Evolutionary conservation across 2,888 invertebrate species (phyloP).

Genomic region (Himalopsyche tibetana): DNA sequence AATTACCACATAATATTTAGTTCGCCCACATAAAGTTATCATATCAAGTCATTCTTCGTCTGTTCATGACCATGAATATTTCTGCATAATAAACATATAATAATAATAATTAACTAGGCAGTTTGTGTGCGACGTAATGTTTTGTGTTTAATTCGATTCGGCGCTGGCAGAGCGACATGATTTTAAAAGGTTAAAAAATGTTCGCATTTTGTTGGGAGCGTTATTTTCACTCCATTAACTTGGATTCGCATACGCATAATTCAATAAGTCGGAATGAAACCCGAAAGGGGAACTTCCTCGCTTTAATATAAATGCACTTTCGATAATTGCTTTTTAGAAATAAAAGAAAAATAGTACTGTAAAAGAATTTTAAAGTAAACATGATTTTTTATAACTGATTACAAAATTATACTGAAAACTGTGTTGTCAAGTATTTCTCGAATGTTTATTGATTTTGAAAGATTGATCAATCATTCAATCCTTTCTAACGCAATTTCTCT

Average conservation of each 20-base stretch:
- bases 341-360: too few species aligned
- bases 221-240: background rate
- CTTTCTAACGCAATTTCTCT: too few species aligned
- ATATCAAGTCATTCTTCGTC: too few species aligned
- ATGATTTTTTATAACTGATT: too few species aligned
- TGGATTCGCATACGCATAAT: background rate
- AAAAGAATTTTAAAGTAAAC: too few species aligned
- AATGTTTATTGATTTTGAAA: too few species aligned
- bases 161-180: background rate
- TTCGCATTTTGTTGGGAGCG: background rate
- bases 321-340: background rate
- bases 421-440: too few species aligned
- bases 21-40: too few species aligned
- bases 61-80: background rate
- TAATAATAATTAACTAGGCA: conserved; percentile 2
- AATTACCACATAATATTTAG: too few species aligned
- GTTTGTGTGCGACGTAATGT: background rate
- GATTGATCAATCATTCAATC: too few species aligned
- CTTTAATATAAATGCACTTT: background rate
- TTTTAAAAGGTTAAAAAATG: background rate
- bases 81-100: conserved; percentile 1
- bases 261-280: background rate
- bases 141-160: background rate
- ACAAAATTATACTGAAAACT: too few species aligned
- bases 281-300: background rate